Percentiles rank a stretch among this genome's conserved stretches.
Conservation (phyloP, 2,113 vertebrate species). For the Sitta europaea region DNA sequence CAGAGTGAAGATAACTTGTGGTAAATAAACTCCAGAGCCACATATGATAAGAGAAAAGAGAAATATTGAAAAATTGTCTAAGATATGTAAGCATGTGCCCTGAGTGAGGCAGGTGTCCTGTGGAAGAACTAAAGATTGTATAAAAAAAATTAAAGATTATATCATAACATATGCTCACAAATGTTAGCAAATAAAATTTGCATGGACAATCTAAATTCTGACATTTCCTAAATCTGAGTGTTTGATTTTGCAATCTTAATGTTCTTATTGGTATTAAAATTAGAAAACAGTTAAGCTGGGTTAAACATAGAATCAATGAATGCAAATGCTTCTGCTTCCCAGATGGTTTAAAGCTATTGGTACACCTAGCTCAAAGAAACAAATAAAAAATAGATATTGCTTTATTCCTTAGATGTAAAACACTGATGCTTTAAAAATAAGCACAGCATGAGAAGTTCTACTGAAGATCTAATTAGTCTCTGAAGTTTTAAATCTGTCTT, state of each 20-base stretch:
- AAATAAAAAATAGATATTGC: background rate
- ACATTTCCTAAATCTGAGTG: background rate
- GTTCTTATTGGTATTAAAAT: background rate
- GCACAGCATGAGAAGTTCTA: background rate
- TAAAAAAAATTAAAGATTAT: background rate
- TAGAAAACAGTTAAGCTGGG: background rate
- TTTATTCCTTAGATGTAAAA: background rate
- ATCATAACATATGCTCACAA: background rate
- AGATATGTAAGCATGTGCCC: background rate
- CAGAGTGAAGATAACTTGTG: background rate
- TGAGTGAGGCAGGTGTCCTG: background rate
- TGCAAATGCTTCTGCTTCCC: background rate
- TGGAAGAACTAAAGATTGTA: background rate
- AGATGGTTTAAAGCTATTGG: background rate
- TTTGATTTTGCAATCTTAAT: background rate
- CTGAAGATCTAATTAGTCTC: background rate
- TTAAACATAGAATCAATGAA: background rate
- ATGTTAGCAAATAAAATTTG: background rate
- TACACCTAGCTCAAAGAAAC: background rate
- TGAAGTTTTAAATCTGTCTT: constrained; percentile 1
- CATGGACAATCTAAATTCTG: background rate
- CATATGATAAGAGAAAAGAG: background rate
- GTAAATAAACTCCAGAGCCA: background rate
- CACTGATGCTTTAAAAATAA: background rate
- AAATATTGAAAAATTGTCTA: background rate